Evolutionary conservation across 2,888 invertebrate genomes (phyloP), one percentile per base, ranked within the genome.

Genomic region (Baronia brevicornis): DNA sequence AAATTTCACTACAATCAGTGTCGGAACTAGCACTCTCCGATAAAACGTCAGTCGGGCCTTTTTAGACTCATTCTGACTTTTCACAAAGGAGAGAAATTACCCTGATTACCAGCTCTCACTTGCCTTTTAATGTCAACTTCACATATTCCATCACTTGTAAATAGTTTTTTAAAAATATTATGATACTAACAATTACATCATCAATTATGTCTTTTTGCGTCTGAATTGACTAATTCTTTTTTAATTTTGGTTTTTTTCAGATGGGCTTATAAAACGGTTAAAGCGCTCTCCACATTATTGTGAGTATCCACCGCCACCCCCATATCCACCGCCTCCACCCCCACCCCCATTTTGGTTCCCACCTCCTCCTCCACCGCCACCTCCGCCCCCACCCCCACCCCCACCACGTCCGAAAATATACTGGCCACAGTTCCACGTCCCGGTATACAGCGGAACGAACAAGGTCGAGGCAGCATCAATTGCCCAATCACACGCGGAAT

Each of bases 251-350:
- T 23, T 15, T n/a, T 28, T 39, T 51, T 1, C 64, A 74, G 55
- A 57, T 60, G 72, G 52, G 7, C 13, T 41, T 11, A 19, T 46
- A 5, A 54, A 62, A 4, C 54, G 79, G 3, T 7, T 70, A 23
- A 73, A 56, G 38, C 69, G 80, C 0, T 65, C 74, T 0, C 65
- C 71, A 2, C 39, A 64, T 12, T 19, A 34, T 24, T 58, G 59
- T 24, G 60, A 61, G 3, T 59, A 46, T 10, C 44, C 37, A 5
- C 47, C 49, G 28, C 11, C 25, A 10, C 27, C 35, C 5, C 18
- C 35, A 14, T 30, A 48, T 48, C 43, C 36, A 1, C 48, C 47
- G 3, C 46, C 43, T 1, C 38, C 37, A 1, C 43, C 33, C 3
- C 41, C 38, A 1, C 36, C 32, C 1, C 33, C 33, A 1, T 37